Base-by-base conservation (phyloP, 1,140 invertebrate species). In the Leptinotarsa undecemlineata region DNA sequence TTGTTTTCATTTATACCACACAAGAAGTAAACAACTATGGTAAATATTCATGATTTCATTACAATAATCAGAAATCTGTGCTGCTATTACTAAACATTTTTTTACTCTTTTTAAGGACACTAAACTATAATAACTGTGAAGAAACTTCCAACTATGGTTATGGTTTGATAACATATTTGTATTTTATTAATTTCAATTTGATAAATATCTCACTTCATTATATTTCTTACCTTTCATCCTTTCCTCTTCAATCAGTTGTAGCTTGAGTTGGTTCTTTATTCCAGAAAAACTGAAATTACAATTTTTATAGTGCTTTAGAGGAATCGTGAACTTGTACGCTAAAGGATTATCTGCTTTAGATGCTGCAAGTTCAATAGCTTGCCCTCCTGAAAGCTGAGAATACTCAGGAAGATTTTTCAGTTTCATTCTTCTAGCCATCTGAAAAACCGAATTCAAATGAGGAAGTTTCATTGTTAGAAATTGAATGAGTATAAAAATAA, bases 221-320 rank as follows among this genome's bases (percentile, higher is more conserved):
- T 2, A 64, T 64, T 20, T 64, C 26, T 21, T 85, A 88, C 90
- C 87, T 82, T 91, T 85, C 75, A 86, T 81, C 68, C 84, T 81
- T 85, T 95, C 93, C 80, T 90, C 86, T 67, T 79, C 72, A n/a
- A 86, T 72, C 61, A 95, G 91, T 48, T 88, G 80, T 2, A 77
- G 78, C 21, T 83, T 76, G 8, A 88, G 87, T 60, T 82, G 85
- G 80, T 88, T 89, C 81, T 92, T 92, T 2, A 95, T 78, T 3
- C 95, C 95, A 69, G 92, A 81, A 84, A 97, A 95, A 83, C 94
- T 96, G 81, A 97, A 97, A 84, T 94, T 91, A 82, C 96, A 97
- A 82, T 95, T 88, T 79, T 86, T 87, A 73, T 90, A 87, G 75
- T 84, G 86, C 8, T 83, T 81, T 83, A 94, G 84, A 0, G 91